A percentile compares a stretch with the other conserved stretches of the same genome.
Evolutionary conservation across 2,888 invertebrate species (phyloP).

Genomic region (Drosophila quasianomalipes): DNA sequence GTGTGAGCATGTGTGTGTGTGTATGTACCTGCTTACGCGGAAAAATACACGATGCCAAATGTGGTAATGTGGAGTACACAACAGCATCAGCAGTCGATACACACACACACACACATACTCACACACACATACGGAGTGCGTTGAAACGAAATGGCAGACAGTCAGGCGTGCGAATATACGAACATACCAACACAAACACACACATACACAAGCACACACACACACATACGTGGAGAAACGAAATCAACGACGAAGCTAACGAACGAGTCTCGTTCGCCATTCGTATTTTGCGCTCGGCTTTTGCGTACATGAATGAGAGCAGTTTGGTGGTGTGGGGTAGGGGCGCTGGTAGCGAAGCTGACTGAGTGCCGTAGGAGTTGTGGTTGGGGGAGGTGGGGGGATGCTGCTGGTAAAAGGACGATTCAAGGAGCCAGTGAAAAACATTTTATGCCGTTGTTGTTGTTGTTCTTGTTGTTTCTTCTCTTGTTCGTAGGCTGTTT

Average conservation of each 20-base stretch:
- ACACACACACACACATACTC: neutral
- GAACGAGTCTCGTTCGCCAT: constrained; percentile 44
- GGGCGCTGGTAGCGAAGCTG: constrained; percentile 32
- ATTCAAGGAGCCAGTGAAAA: constrained; percentile 78
- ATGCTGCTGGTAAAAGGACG: constrained; percentile 64
- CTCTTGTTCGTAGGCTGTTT: constrained; percentile 73
- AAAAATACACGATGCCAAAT: constrained; percentile 64
- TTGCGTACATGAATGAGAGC: constrained; percentile 69
- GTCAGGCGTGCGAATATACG: constrained; percentile 71
- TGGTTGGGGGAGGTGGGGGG: neutral
- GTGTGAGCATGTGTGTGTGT: constrained; percentile 25
- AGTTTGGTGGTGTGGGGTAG: constrained; percentile 19
- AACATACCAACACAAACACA: constrained; percentile 26
- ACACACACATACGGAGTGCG: constrained; percentile 38
- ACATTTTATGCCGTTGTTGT: constrained; percentile 54
- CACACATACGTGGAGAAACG: neutral
- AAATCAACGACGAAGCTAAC: constrained; percentile 37
- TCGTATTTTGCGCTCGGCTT: constrained; percentile 47
- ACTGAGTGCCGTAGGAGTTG: neutral
- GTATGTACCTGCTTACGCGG: constrained; percentile 54
- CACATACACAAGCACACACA: constrained; percentile 12
- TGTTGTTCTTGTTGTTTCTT: constrained; percentile 31
- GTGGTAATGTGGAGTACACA: constrained; percentile 66
- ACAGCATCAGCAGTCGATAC: constrained; percentile 49
- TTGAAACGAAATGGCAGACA: constrained; percentile 68